Conservation (phyloP, 2,113 vertebrate genomes). For the Mormyrus lacerda region DNA sequence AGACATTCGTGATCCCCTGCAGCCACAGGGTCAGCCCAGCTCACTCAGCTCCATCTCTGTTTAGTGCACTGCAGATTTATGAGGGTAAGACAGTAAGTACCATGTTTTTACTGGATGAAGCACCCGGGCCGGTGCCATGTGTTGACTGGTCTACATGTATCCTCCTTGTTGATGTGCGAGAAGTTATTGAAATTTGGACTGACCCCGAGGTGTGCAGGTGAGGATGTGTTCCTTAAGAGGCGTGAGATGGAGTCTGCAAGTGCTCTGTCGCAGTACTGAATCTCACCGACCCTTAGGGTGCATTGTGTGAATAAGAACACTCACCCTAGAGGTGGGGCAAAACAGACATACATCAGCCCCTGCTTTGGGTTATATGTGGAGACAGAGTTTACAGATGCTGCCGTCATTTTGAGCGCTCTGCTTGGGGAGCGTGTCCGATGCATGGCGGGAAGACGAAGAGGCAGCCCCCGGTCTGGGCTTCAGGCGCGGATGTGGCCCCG, state of each 20-base stretch:
- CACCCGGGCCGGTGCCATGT: not conserved
- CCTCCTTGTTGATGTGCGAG: not conserved
- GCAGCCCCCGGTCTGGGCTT: conserved; percentile 38
- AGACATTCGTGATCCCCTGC: not conserved
- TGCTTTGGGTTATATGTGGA: conserved; percentile 53
- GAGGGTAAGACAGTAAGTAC: not conserved
- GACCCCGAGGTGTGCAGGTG: not conserved
- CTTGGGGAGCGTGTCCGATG: conserved; percentile 62
- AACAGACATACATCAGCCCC: conserved; percentile 60
- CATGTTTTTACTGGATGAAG: not conserved
- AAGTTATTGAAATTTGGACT: not conserved
- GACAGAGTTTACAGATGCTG: conserved; percentile 39
- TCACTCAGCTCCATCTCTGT: not conserved
- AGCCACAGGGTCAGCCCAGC: not conserved
- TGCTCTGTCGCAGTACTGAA: not conserved
- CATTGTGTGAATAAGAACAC: conserved; percentile 65
- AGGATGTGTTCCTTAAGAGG: not conserved
- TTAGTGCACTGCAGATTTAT: not conserved
- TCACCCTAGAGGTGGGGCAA: conserved; percentile 48
- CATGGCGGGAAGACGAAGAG: conserved; percentile 54
- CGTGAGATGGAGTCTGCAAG: conserved; percentile 18
- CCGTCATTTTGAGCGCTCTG: conserved; percentile 64
- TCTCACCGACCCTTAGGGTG: conserved; percentile 55
- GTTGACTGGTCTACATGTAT: not conserved
- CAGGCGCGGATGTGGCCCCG: conserved; percentile 18